A percentile compares a stretch with the other conserved stretches of the same genome.
Conservation (phyloP, 2,888 invertebrate genomes). For the Eilema griseolum region DNA sequence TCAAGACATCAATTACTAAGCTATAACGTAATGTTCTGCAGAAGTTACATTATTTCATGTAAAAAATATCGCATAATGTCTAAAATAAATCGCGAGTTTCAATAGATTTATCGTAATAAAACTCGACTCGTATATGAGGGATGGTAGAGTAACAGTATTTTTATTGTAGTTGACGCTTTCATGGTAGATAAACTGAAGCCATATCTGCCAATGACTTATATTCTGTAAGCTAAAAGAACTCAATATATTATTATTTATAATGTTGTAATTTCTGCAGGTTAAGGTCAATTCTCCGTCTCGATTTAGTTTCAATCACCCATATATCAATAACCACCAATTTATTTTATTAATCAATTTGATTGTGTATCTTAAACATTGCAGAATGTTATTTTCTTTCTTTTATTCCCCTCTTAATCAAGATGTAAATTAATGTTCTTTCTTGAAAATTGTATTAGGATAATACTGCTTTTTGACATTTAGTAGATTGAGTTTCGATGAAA, state of each 20-base stretch:
- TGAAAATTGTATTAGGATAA: too few relatives aligned
- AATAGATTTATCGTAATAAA: conserved; percentile 1
- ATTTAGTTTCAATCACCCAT: too few relatives aligned
- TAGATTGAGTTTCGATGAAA: too few relatives aligned
- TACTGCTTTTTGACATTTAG: too few relatives aligned
- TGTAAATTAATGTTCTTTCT: too few relatives aligned
- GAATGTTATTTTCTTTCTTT: too few relatives aligned
- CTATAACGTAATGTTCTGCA: neutral
- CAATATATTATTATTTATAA: neutral
- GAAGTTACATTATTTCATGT: neutral
- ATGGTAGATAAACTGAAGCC: neutral
- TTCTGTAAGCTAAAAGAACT: neutral
- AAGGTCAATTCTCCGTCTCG: too few relatives aligned
- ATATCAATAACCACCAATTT: too few relatives aligned
- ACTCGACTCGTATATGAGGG: neutral
- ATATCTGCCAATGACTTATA: neutral
- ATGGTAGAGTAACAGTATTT: neutral
- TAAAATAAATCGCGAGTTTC: neutral
- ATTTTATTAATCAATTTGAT: too few relatives aligned
- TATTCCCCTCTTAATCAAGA: too few relatives aligned
- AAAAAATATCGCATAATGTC: neutral
- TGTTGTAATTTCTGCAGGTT: neutral
- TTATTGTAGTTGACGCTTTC: conserved; percentile 2
- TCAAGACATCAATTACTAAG: neutral
- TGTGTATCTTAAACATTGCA: too few relatives aligned